These are phyloP conservation scores for Madoqua kirkii DNA, from an alignment of 2,113 vertebrate species.

Conservation along the genomic window DNA sequence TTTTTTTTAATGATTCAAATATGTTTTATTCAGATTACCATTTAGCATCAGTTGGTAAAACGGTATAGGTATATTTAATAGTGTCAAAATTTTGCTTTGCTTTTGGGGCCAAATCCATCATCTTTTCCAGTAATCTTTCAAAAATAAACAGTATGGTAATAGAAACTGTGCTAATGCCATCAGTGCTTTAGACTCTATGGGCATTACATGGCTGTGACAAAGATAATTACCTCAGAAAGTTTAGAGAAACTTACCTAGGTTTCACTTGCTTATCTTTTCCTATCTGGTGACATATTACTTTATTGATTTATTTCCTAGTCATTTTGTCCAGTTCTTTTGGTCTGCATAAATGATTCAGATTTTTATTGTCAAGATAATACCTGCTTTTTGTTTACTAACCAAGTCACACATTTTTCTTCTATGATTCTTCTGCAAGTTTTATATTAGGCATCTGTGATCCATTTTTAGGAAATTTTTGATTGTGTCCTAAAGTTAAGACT, in stretches of 20 bases:
- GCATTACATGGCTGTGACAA: background rate
- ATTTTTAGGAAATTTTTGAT: background rate
- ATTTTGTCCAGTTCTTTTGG: background rate
- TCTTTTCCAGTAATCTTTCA: background rate
- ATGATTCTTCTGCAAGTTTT: background rate
- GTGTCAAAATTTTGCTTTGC: background rate
- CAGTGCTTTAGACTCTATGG: background rate
- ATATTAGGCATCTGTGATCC: background rate
- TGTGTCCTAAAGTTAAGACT: background rate
- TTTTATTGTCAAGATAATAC: background rate
- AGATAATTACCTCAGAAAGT: background rate
- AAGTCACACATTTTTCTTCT: background rate
- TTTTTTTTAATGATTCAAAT: background rate
- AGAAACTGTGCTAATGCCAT: background rate
- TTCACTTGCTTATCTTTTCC: background rate
- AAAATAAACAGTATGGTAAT: background rate
- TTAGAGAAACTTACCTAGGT: background rate
- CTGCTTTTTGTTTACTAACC: background rate
- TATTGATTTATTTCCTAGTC: background rate
- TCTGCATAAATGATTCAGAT: background rate
- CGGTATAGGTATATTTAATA: background rate
- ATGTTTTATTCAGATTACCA: background rate
- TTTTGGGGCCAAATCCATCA: background rate
- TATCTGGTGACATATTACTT: background rate
- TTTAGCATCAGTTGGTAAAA: background rate